Evolutionary conservation across 2,113 vertebrate genomes (phyloP).

Genomic region (Labeo catla): DNA sequence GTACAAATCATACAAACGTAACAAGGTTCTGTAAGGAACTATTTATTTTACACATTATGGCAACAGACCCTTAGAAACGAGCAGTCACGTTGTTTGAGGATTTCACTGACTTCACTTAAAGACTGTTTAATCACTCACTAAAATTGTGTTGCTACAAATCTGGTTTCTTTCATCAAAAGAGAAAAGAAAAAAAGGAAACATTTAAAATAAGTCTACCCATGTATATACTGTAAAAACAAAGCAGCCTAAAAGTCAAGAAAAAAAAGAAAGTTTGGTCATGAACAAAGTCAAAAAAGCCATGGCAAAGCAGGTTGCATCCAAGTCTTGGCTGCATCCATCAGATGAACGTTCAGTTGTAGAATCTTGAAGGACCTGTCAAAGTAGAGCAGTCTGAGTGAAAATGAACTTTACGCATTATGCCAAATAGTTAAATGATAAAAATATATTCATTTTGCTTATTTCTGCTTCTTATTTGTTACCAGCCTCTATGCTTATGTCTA

Average conservation of each 20-base stretch:
- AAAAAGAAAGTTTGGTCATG: constrained; percentile 5
- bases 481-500: background rate
- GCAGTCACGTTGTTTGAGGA: background rate
- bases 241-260: constrained; percentile 1
- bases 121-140: background rate
- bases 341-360: constrained; percentile 65
- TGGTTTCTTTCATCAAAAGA: background rate
- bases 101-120: background rate
- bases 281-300: constrained; percentile 5
- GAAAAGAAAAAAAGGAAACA: background rate
- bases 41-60: constrained; percentile 13
- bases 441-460: background rate
- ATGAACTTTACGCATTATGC: background rate
- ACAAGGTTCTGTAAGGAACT: background rate
- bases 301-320: background rate
- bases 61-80: constrained; percentile 21
- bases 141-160: background rate
- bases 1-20: background rate
- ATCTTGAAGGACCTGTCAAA: constrained; percentile 68
- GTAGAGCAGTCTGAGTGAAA: constrained; percentile 16
- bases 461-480: background rate
- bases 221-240: constrained; percentile 25
- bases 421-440: background rate
- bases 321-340: background rate
- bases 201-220: background rate